A percentile compares a stretch with the other conserved stretches of the same genome.
Conservation (phyloP, 2,797 vertebrate genomes). For the Lindbergichthys nudifrons region DNA sequence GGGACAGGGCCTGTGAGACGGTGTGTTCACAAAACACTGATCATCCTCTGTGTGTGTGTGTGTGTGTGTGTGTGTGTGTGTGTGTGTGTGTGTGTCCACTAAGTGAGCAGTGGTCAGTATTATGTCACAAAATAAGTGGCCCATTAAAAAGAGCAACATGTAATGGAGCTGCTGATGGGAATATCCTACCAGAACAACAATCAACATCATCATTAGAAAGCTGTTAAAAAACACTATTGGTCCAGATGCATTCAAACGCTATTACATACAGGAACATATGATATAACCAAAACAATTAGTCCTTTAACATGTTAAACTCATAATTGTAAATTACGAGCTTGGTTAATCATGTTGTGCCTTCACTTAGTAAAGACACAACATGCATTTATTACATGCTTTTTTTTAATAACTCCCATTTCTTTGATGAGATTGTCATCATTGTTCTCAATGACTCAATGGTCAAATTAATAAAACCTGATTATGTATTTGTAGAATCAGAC, state of each 20-base stretch:
- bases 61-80: slow-evolving; percentile 5
- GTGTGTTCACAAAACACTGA: slow-evolving; percentile 12
- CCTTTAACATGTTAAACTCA: too few species aligned
- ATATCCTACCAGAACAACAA: background rate
- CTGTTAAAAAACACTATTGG: background rate
- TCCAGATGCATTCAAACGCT: background rate
- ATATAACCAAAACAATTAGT: background rate
- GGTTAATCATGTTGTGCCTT: background rate
- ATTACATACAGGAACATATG: background rate
- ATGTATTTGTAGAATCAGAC: background rate
- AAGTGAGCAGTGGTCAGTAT: background rate
- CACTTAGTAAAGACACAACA: background rate
- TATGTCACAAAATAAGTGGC: slow-evolving; percentile 4
- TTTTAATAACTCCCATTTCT: background rate
- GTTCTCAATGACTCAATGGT: background rate
- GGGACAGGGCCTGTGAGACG: slow-evolving; percentile 36
- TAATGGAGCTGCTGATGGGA: background rate
- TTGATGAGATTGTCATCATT: too few species aligned
- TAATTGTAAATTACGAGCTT: background rate
- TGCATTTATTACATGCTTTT: background rate
- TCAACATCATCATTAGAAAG: background rate
- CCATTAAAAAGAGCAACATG: slow-evolving; percentile 1
- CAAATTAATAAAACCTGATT: background rate
- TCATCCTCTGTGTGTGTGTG: background rate
- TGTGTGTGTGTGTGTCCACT: slow-evolving; percentile 4